A percentile compares a stretch with the other conserved stretches of the same genome.
phyloP scores from a whole-genome alignment of 2,888 invertebrate genomes.

The Lymantria monacha region DNA sequence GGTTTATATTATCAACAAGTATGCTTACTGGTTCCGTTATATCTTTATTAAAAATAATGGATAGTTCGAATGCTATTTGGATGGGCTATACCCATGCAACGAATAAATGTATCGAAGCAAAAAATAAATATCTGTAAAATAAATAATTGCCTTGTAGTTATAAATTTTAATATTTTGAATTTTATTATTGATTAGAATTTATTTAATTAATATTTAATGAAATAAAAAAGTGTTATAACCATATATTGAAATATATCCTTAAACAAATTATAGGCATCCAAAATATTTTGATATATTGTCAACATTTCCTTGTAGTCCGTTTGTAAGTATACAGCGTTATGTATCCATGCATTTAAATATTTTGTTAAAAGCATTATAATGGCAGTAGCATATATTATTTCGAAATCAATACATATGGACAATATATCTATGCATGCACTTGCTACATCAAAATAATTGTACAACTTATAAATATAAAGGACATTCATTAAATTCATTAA shows the following conservation, averaged over 20 bases:
- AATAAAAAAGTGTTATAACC: background rate
- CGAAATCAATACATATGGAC: too few relatives aligned
- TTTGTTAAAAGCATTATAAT: background rate
- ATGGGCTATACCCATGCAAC: conserved; percentile 1
- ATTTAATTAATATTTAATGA: too few relatives aligned
- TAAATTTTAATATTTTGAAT: too few relatives aligned
- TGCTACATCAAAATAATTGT: too few relatives aligned
- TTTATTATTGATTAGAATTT: too few relatives aligned
- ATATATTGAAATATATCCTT: conserved; percentile 4
- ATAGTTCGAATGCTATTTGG: conserved; percentile 1
- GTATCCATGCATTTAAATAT: conserved; percentile 3
- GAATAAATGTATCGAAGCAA: conserved; percentile 1
- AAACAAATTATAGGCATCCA: background rate
- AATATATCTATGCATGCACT: too few relatives aligned
- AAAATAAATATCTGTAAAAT: conserved; percentile 4
- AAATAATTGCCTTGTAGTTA: too few relatives aligned
- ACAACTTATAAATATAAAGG: too few relatives aligned
- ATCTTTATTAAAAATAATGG: background rate
- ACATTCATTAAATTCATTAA: too few relatives aligned
- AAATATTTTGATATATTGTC: conserved; percentile 3
- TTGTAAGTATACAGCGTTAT: background rate
- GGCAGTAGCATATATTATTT: too few relatives aligned
- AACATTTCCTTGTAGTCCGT: background rate
- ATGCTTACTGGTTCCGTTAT: too few relatives aligned
- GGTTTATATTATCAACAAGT: too few relatives aligned